A percentile compares a stretch with the other conserved stretches of the same genome.
phyloP scores from a whole-genome alignment of 2,113 vertebrate genomes.

The Channa argus region DNA sequence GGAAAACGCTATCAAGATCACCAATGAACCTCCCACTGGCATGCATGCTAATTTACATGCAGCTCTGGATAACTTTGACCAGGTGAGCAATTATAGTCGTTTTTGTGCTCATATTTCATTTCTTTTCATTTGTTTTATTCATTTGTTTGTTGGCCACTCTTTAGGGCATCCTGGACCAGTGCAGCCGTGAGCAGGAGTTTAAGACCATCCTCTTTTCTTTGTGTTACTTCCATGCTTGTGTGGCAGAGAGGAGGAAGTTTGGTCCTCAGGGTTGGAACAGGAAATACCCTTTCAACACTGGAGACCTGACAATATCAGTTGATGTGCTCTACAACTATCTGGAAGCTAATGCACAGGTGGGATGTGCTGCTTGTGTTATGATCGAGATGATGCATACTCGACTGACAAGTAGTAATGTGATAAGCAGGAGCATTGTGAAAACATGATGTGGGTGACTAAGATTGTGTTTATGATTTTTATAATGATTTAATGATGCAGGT shows the following conservation, averaged over 20 bases:
- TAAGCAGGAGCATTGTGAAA: conserved; percentile 4
- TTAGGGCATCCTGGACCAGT: conserved; percentile 87
- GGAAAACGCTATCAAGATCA: conserved; percentile 88
- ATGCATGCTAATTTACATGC: conserved; percentile 83
- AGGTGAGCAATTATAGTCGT: conserved; percentile 64
- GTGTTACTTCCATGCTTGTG: conserved; percentile 87
- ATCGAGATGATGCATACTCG: background rate
- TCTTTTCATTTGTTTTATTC: background rate
- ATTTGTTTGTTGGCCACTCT: background rate
- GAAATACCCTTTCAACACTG: conserved; percentile 87
- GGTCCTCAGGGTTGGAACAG: conserved; percentile 88
- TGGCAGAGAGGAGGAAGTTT: conserved; percentile 87
- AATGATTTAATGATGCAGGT: conserved; percentile 70
- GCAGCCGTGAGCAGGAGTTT: conserved; percentile 87
- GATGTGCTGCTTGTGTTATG: background rate
- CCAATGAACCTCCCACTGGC: conserved; percentile 85
- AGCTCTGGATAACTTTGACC: conserved; percentile 85
- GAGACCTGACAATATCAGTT: conserved; percentile 88
- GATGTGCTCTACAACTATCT: conserved; percentile 87
- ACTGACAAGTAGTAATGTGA: no score
- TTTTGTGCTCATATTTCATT: background rate
- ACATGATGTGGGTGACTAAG: background rate
- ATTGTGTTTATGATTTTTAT: conserved; percentile 15
- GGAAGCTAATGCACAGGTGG: conserved; percentile 87
- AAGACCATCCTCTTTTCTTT: conserved; percentile 88